Conservation (phyloP, 1,140 invertebrate genomes). For the Papilio dardanus region DNA sequence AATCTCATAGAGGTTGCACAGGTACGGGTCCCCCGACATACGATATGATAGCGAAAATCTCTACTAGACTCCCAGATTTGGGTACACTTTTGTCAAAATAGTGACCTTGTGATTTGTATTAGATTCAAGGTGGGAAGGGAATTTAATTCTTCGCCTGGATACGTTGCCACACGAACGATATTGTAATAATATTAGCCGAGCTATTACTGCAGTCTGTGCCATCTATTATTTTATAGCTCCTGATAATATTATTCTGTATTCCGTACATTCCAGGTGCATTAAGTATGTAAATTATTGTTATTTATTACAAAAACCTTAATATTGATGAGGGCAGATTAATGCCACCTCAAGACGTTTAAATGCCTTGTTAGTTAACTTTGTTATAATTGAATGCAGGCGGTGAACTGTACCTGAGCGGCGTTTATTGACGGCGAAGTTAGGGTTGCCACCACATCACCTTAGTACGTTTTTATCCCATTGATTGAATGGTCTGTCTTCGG, state of each 20-base stretch:
- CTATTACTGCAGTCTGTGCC: not conserved
- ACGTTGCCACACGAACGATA: not conserved
- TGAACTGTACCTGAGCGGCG: not conserved
- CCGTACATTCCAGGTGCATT: not conserved
- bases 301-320: too few species aligned
- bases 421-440: not conserved
- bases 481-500: too few species aligned
- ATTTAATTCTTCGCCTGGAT: not conserved
- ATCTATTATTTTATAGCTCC: not conserved
- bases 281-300: too few species aligned
- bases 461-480: too few species aligned
- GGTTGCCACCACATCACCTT: not conserved
- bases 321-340: not conserved
- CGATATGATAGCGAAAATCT: too few species aligned
- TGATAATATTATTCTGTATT: not conserved
- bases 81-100: too few species aligned
- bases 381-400: conserved; percentile 17
- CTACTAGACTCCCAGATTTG: too few species aligned
- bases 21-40: too few species aligned
- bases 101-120: not conserved
- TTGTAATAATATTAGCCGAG: not conserved
- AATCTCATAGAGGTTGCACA: too few species aligned
- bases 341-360: not conserved
- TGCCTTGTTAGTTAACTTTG: conserved; percentile 16
- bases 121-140: not conserved